Evolutionary conservation across 1,140 invertebrate genomes (phyloP).

Genomic region (Bombyx mandarina): DNA sequence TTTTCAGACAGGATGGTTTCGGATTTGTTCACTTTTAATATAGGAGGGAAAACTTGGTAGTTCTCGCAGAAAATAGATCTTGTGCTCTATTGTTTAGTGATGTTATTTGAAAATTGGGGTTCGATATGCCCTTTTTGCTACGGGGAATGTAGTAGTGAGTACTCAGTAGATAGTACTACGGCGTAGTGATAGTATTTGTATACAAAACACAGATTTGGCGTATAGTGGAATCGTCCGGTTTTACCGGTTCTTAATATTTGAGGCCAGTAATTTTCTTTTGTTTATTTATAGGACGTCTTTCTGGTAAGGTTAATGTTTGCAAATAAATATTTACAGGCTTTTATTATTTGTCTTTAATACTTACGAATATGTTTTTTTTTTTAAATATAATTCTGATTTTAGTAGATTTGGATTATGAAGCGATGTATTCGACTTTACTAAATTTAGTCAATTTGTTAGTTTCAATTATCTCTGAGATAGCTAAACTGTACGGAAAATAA

Average conservation of each 20-base stretch:
- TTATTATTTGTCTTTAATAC: neutral
- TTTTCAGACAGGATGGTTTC: too few species aligned
- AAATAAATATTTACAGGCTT: neutral
- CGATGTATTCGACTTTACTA: neutral
- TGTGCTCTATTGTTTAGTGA: constrained; percentile 4
- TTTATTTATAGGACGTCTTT: neutral
- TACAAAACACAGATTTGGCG: constrained; percentile 33
- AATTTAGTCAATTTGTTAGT: neutral
- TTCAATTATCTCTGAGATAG: too few species aligned
- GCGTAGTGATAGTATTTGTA: constrained; percentile 34
- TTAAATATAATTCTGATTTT: too few species aligned
- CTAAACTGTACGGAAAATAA: too few species aligned
- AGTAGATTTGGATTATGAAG: neutral
- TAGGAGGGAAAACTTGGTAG: too few species aligned
- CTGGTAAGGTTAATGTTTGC: neutral
- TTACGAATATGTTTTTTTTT: neutral
- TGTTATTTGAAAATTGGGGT: constrained; percentile 3
- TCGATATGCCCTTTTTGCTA: constrained; percentile 2
- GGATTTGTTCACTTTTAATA: too few species aligned
- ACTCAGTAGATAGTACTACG: constrained; percentile 17
- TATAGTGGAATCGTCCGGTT: constrained; percentile 20
- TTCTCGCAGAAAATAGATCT: constrained; percentile 4
- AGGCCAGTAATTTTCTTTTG: constrained; percentile 2
- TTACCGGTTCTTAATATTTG: constrained; percentile 7
- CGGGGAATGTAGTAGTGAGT: constrained; percentile 7